A percentile compares a stretch with the other conserved stretches of the same genome.
These are phyloP conservation scores for Oreotrochilus melanogaster DNA, from an alignment of 2,113 vertebrate species.

Conservation along the genomic window DNA sequence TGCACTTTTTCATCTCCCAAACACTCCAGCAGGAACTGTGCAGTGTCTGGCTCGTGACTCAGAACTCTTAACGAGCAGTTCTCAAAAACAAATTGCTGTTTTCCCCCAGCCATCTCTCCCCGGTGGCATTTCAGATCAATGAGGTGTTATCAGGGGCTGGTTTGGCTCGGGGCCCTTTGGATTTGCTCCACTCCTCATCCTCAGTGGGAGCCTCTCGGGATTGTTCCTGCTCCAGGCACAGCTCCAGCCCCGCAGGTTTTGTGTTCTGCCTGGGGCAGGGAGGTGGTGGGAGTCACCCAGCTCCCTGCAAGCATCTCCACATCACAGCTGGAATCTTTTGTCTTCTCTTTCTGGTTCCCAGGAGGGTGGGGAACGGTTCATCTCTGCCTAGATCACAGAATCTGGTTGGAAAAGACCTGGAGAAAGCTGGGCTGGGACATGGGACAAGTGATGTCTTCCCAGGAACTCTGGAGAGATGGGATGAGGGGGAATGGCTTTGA, in stretches of 20 bases:
- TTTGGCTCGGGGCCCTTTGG: neutral
- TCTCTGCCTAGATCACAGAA: neutral
- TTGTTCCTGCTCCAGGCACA: fast-evolving
- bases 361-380: neutral
- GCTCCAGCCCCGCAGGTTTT: neutral
- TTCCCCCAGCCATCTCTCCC: neutral
- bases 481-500: too few relatives aligned
- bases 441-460: too few relatives aligned
- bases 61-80: neutral
- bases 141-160: neutral
- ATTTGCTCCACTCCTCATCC: fast-evolving
- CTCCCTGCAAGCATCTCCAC: neutral
- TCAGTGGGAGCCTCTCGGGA: fast-evolving
- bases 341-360: neutral
- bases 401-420: too few relatives aligned
- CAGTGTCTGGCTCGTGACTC: neutral
- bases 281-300: neutral
- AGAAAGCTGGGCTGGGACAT: too few relatives aligned
- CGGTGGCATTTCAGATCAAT: neutral
- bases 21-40: neutral
- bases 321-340: neutral
- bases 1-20: neutral
- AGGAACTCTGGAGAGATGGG: too few relatives aligned
- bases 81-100: neutral
- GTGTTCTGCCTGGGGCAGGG: neutral